These are phyloP conservation scores for Toxotes lorentzi DNA, from an alignment of 2,797 vertebrate genomes.

Conservation along the genomic window DNA sequence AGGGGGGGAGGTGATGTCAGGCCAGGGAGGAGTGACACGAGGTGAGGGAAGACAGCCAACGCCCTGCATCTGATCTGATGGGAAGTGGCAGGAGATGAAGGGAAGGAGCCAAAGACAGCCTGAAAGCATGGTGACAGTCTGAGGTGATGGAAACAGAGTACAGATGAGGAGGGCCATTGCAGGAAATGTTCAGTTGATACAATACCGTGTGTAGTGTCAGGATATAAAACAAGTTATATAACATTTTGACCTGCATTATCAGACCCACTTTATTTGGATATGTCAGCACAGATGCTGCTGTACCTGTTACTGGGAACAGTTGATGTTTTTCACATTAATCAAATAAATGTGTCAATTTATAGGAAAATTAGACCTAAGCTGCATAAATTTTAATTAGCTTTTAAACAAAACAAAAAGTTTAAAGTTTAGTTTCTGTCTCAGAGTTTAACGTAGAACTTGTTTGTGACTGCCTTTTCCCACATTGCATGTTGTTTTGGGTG, in stretches of 20 bases:
- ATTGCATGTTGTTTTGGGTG: constrained; percentile 65
- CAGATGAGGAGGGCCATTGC: constrained; percentile 41
- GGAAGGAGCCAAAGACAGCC: constrained; percentile 58
- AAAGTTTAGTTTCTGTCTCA: not conserved
- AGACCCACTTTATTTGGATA: not conserved
- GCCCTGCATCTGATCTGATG: constrained; percentile 69
- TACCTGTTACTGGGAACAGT: too few species aligned
- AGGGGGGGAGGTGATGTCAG: constrained; percentile 53
- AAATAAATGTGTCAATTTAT: not conserved
- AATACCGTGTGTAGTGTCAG: not conserved
- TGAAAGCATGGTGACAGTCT: constrained; percentile 53
- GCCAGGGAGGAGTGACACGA: constrained; percentile 49
- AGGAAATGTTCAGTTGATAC: not conserved
- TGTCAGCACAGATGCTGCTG: not conserved
- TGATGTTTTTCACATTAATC: not conserved
- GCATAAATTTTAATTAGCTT: not conserved
- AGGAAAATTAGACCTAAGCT: not conserved
- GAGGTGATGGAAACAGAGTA: constrained; percentile 53
- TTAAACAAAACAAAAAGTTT: not conserved
- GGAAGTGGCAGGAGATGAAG: constrained; percentile 70
- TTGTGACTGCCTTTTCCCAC: constrained; percentile 59
- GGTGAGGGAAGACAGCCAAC: constrained; percentile 57
- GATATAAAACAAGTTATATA: not conserved
- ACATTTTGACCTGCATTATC: not conserved
- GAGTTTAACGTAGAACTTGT: constrained; percentile 39